A percentile compares a stretch with the other conserved stretches of the same genome.
Conservation (phyloP, 2,113 vertebrate genomes). For the Poeciliopsis occidentalis region DNA sequence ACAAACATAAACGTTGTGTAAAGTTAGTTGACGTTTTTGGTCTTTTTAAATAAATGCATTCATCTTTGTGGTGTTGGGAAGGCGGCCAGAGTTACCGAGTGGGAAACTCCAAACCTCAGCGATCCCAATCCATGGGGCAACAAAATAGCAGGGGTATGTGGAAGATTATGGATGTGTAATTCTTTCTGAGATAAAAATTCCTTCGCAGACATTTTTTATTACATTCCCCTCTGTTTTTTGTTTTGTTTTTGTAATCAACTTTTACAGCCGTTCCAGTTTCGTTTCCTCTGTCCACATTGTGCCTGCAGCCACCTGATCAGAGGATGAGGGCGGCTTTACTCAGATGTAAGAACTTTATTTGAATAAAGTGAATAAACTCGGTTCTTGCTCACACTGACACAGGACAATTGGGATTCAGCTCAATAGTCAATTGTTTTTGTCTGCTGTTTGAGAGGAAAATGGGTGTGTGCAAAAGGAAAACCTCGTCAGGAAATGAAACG, state of each 20-base stretch:
- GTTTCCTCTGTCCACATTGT: slow-evolving; percentile 67
- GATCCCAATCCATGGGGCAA: slow-evolving; percentile 28
- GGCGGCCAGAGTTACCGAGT: slow-evolving; percentile 26
- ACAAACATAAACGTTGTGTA: too few relatives aligned
- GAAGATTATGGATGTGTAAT: neutral
- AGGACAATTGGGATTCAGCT: too few relatives aligned
- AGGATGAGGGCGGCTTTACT: slow-evolving; percentile 73
- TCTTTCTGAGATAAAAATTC: neutral
- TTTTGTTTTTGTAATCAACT: neutral
- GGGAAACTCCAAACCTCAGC: slow-evolving; percentile 62
- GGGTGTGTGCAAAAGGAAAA: neutral
- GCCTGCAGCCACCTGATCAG: slow-evolving; percentile 69
- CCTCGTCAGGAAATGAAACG: neutral
- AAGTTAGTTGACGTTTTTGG: neutral
- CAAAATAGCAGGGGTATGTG: slow-evolving; percentile 42
- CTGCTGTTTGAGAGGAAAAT: neutral
- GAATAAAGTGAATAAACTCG: too few relatives aligned
- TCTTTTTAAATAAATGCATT: slow-evolving; percentile 1
- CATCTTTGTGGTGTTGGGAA: slow-evolving; percentile 33
- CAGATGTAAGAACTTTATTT: slow-evolving; percentile 65
- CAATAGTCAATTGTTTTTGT: neutral
- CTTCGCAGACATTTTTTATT: neutral
- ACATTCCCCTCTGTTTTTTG: slow-evolving; percentile 3
- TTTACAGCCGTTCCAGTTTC: slow-evolving; percentile 35
- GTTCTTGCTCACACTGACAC: neutral